These are phyloP conservation scores for Acleris laterana DNA, from an alignment of 2,888 invertebrate genomes.

Conservation along the genomic window DNA sequence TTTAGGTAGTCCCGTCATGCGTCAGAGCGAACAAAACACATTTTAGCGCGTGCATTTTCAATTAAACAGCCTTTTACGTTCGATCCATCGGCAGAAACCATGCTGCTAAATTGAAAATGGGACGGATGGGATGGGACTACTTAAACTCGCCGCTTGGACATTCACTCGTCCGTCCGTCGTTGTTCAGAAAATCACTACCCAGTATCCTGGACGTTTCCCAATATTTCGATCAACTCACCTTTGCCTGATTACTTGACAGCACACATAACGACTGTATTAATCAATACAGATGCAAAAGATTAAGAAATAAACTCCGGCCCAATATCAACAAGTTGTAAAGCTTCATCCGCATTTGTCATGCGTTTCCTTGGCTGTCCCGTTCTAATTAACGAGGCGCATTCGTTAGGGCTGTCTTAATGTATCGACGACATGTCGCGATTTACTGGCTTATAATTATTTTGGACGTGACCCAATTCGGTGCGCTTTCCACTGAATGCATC, in stretches of 20 bases:
- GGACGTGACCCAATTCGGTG: conserved; percentile 64
- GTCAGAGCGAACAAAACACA: too few relatives aligned
- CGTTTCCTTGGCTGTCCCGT: conserved; percentile 30
- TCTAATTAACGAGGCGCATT: conserved; percentile 26
- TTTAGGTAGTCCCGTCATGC: too few relatives aligned
- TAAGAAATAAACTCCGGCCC: conserved; percentile 16
- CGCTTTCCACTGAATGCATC: conserved; percentile 47
- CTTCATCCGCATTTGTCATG: conserved; percentile 29
- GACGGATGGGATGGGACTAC: too few relatives aligned
- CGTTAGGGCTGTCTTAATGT: conserved; percentile 46
- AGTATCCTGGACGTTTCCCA: too few relatives aligned
- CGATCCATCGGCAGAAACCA: too few relatives aligned
- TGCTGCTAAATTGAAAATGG: too few relatives aligned
- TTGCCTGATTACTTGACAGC: not conserved
- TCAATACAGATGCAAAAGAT: conserved; percentile 6
- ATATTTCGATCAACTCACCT: too few relatives aligned
- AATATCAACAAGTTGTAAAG: conserved; percentile 6
- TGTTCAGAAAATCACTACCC: too few relatives aligned
- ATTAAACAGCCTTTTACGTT: too few relatives aligned
- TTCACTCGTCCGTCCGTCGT: too few relatives aligned
- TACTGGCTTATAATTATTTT: conserved; percentile 69
- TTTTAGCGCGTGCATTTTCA: too few relatives aligned
- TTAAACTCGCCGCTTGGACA: too few relatives aligned
- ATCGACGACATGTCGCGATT: conserved; percentile 52
- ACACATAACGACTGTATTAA: not conserved